Conservation (phyloP, 2,797 vertebrate genomes). For the Amniataba percoides region DNA sequence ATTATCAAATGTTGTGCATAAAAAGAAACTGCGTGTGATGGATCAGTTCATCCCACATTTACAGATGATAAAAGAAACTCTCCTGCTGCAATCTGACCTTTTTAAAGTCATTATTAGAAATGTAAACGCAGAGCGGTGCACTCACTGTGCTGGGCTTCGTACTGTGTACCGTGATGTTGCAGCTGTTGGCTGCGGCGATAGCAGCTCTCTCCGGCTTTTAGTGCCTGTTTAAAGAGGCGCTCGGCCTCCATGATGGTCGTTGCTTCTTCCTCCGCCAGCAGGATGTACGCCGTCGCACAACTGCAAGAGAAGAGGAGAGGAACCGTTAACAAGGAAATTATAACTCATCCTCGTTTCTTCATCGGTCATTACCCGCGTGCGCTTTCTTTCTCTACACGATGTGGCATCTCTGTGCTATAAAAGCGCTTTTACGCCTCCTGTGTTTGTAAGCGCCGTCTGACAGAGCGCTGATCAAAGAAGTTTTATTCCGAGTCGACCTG, state of each 20-base stretch:
- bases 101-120: background rate
- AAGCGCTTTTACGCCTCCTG: constrained; percentile 7
- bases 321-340: background rate
- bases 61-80: background rate
- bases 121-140: background rate
- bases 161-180: constrained; percentile 95
- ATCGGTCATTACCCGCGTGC: background rate
- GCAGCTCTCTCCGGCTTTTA: constrained; percentile 95
- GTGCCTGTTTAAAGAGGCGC: constrained; percentile 95
- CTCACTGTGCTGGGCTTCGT: constrained; percentile 97
- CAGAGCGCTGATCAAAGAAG: constrained; percentile 38
- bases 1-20: background rate
- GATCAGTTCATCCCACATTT: background rate
- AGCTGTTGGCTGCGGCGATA: constrained; percentile 96
- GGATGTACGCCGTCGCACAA: constrained; percentile 97
- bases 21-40: too few species aligned
- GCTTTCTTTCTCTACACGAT: constrained; percentile 4
- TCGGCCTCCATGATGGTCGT: constrained; percentile 98
- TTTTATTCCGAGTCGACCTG: constrained; percentile 34
- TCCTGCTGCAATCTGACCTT: background rate
- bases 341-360: background rate
- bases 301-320: constrained; percentile 72
- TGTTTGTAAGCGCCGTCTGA: constrained; percentile 26
- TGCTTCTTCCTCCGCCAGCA: constrained; percentile 97
- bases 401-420: background rate